phyloP scores from a whole-genome alignment of 92 coral and sea anemone species.

The Epizoanthus scotinus region DNA sequence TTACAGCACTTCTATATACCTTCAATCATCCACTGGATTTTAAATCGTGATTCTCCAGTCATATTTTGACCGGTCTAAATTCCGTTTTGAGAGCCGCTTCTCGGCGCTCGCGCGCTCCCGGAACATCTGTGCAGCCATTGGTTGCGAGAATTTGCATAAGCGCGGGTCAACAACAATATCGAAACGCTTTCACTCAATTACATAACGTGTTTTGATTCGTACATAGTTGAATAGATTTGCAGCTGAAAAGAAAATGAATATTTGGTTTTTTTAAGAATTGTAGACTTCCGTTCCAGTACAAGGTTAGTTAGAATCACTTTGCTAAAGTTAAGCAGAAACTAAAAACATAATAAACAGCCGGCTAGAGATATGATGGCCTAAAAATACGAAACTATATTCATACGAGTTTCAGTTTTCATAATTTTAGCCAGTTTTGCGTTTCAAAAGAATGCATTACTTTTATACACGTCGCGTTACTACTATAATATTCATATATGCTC shows the following conservation, averaged over 20 bases:
- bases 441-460: too few species aligned
- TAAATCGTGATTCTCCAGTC: not conserved
- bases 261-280: not conserved
- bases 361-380: too few species aligned
- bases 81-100: conserved; percentile 21
- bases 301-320: conserved; percentile 10
- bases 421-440: too few species aligned
- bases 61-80: not conserved
- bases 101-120: conserved; percentile 16
- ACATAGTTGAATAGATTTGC: not conserved
- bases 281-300: conserved; percentile 15
- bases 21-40: too few species aligned
- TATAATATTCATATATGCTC: not conserved
- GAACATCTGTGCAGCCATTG: conserved; percentile 29
- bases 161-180: conserved; percentile 8
- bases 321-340: not conserved
- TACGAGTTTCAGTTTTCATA: too few species aligned
- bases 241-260: conserved; percentile 25
- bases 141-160: conserved; percentile 29
- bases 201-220: not conserved
- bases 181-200: too few species aligned
- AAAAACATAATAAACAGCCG: not conserved
- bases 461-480: too few species aligned
- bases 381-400: too few species aligned
- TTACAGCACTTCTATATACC: too few species aligned